Evolutionary conservation across 1,140 invertebrate species (phyloP).

Genomic region (Spodoptera litura): DNA sequence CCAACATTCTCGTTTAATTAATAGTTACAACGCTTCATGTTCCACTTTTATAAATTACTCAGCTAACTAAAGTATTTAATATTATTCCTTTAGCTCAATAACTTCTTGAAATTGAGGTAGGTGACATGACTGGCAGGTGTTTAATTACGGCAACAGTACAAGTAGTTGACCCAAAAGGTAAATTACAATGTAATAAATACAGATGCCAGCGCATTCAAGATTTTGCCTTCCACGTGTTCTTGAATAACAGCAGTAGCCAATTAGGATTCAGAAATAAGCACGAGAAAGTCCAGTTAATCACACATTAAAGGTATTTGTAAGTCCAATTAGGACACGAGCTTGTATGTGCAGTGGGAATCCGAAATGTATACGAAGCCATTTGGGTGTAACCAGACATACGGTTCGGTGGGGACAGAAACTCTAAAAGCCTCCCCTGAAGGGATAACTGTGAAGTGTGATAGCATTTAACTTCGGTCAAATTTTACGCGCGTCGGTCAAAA

Average conservation of each 20-base stretch:
- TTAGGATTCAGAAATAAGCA: constrained; percentile 40
- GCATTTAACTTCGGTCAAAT: constrained; percentile 45
- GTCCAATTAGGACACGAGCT: constrained; percentile 36
- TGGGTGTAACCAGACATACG: constrained; percentile 27
- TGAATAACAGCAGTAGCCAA: constrained; percentile 28
- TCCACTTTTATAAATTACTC: too few species aligned
- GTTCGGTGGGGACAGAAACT: constrained; percentile 1
- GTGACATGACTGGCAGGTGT: neutral
- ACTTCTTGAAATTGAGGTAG: neutral
- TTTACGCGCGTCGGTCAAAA: neutral
- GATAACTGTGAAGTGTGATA: neutral
- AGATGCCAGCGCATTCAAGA: neutral
- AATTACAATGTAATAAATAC: constrained; percentile 28
- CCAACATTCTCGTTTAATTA: too few species aligned
- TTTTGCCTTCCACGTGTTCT: constrained; percentile 9
- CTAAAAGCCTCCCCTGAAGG: constrained; percentile 38
- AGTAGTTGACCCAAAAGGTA: constrained; percentile 1
- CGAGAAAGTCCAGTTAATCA: constrained; percentile 40
- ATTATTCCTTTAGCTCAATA: too few species aligned
- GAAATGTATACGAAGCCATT: constrained; percentile 30
- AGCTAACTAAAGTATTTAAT: too few species aligned
- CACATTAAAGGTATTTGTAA: constrained; percentile 35
- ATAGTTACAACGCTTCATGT: too few species aligned
- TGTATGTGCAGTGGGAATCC: neutral
- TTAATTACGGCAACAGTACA: neutral